Evolutionary conservation across 2,113 vertebrate species (phyloP).

Genomic region (Eretmochelys imbricata): DNA sequence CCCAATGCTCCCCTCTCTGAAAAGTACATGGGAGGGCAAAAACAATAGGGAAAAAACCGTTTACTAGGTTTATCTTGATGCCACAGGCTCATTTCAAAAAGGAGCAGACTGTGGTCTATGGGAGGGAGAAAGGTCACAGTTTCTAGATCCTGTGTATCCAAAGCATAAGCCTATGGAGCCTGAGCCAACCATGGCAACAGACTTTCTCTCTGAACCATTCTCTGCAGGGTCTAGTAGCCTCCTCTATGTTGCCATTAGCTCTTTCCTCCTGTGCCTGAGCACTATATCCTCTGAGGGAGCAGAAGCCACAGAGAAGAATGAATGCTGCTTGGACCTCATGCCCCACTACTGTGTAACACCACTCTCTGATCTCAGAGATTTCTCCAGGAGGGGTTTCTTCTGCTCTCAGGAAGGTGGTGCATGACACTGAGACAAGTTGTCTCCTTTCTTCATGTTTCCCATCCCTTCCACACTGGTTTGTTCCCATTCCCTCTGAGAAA

Average conservation of each 20-base stretch:
- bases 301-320: neutral
- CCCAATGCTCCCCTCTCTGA: neutral
- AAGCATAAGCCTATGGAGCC: neutral
- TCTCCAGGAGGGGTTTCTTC: neutral
- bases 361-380: neutral
- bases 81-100: neutral
- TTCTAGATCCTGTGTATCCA: neutral
- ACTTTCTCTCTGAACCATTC: neutral
- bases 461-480: neutral
- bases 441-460: neutral
- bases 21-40: neutral
- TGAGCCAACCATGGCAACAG: neutral
- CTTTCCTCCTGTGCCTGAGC: accelerated
- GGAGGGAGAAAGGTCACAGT: neutral
- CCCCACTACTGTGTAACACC: accelerated
- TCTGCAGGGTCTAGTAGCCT: neutral
- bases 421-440: neutral
- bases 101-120: neutral
- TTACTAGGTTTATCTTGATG: neutral
- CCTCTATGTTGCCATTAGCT: too few relatives aligned
- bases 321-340: neutral
- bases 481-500: neutral
- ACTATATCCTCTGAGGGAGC: neutral
- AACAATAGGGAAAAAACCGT: neutral
- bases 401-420: neutral